Evolutionary conservation across 1,140 invertebrate genomes (phyloP).

Genomic region (Holotrichia oblita): DNA sequence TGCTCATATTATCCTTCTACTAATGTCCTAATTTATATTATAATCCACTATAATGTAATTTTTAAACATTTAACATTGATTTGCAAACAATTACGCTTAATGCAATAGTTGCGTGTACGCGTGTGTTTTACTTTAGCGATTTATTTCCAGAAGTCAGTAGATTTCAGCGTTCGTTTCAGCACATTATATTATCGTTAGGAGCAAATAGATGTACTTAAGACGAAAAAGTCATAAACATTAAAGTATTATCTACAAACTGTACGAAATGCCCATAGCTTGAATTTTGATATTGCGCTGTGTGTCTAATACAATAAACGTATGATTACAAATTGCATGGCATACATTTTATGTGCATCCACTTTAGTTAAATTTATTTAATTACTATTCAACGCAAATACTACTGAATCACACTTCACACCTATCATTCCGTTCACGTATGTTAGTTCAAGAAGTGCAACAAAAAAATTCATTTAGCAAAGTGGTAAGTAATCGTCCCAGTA

Average conservation of each 20-base stretch:
- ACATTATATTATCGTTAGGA: not conserved
- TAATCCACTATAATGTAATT: not conserved
- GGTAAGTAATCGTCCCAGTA: not conserved
- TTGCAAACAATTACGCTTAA: conserved; percentile 13
- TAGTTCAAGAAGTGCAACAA: not conserved
- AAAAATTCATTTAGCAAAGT: not conserved
- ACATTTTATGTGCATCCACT: no score
- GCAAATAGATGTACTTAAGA: not conserved
- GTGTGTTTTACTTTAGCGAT: not conserved
- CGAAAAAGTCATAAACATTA: not conserved
- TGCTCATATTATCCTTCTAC: no score
- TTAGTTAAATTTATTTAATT: no score
- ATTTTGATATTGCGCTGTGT: no score
- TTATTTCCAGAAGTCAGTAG: not conserved
- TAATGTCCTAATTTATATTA: no score
- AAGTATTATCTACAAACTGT: not conserved
- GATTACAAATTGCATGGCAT: no score
- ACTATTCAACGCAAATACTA: no score
- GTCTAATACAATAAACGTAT: no score
- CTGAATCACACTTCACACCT: no score
- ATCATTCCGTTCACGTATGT: no score
- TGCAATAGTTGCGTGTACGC: not conserved
- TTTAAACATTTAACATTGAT: not conserved
- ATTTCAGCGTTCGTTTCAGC: not conserved
- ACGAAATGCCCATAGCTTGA: no score